Conservation (phyloP, 1,140 invertebrate species). For the Globodera ellingtonae region DNA sequence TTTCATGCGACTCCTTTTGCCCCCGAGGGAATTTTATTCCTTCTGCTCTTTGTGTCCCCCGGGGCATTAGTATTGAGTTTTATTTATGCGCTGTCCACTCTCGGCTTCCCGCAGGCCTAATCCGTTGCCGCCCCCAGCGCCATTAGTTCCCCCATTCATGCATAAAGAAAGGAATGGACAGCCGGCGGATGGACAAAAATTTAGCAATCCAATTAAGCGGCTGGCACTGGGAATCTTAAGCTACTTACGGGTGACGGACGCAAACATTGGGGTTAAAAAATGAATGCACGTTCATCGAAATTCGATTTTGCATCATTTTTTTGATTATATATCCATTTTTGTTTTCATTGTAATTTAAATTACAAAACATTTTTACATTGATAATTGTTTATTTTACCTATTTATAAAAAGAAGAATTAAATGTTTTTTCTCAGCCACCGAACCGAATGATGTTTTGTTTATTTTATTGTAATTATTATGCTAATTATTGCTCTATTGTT, state of each 20-base stretch:
- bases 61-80: not conserved
- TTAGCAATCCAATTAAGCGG: constrained; percentile 2
- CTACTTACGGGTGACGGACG: not conserved
- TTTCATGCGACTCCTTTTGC: not conserved
- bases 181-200: not conserved
- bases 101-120: not conserved
- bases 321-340: too few species aligned
- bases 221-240: not conserved
- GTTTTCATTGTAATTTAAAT: too few species aligned
- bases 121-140: not conserved
- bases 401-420: too few species aligned
- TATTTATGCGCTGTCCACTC: not conserved
- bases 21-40: not conserved
- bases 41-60: not conserved
- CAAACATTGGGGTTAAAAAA: not conserved
- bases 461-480: too few species aligned
- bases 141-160: not conserved
- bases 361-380: too few species aligned
- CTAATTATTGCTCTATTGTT: too few species aligned
- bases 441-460: too few species aligned
- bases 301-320: not conserved
- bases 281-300: not conserved
- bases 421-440: too few species aligned
- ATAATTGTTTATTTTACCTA: too few species aligned
- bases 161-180: not conserved